Conservation (phyloP, 2,797 vertebrate species). For the Sylvia borin region DNA sequence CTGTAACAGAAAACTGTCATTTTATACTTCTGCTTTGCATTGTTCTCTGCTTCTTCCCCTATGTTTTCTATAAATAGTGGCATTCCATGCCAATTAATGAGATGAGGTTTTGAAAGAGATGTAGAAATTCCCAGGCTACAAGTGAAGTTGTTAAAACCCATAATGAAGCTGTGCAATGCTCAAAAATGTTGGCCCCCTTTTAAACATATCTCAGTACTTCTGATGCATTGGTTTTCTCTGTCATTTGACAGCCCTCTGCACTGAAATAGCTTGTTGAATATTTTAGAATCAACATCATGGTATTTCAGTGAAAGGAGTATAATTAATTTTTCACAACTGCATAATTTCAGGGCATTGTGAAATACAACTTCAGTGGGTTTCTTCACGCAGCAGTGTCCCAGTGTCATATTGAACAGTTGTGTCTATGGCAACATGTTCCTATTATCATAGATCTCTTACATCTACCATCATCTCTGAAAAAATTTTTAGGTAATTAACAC, state of each 20-base stretch:
- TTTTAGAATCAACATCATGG: slow-evolving; percentile 34
- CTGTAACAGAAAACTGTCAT: neutral
- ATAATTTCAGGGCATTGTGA: slow-evolving; percentile 50
- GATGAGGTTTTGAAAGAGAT: neutral
- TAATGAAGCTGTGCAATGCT: neutral
- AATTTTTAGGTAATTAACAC: slow-evolving; percentile 51
- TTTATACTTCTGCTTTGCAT: neutral
- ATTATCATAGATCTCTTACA: slow-evolving; percentile 60
- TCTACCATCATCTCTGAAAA: slow-evolving; percentile 26
- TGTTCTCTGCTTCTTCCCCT: neutral
- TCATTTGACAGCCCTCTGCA: slow-evolving; percentile 29
- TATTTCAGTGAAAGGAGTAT: slow-evolving; percentile 35
- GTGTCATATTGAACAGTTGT: slow-evolving; percentile 61
- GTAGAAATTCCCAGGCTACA: neutral
- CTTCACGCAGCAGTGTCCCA: slow-evolving; percentile 35
- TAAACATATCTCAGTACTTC: neutral
- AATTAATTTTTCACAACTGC: slow-evolving; percentile 69
- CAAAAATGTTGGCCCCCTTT: neutral
- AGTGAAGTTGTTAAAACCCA: neutral
- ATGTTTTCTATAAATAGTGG: neutral
- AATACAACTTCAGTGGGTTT: slow-evolving; percentile 57
- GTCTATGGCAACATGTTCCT: slow-evolving; percentile 74
- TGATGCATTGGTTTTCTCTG: neutral
- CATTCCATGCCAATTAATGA: neutral
- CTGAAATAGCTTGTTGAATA: slow-evolving; percentile 25